Percentiles rank a stretch among this genome's conserved stretches.
Evolutionary conservation across 1,140 invertebrate genomes (phyloP).

Genomic region (Pachyrhynchus sulphureomaculatus): DNA sequence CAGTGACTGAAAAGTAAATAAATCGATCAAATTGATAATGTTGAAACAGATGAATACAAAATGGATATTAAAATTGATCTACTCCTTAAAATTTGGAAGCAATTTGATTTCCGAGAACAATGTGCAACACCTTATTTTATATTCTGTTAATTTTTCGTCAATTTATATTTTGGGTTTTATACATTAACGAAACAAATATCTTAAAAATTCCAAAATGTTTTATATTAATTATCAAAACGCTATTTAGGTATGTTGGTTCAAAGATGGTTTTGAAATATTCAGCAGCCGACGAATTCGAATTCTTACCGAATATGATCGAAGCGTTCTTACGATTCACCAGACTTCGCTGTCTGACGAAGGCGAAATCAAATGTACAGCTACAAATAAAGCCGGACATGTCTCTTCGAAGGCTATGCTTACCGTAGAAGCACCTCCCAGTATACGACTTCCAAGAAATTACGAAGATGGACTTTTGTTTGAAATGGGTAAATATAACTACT

Average conservation of each 20-base stretch:
- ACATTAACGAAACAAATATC: too few relatives aligned
- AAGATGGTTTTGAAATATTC: conserved; percentile 83
- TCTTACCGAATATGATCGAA: conserved; percentile 72
- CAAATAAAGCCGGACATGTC: conserved; percentile 77
- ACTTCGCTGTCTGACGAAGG: conserved; percentile 77
- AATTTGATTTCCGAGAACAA: too few relatives aligned
- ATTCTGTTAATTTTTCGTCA: too few relatives aligned
- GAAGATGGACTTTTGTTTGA: conserved; percentile 66
- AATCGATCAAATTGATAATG: too few relatives aligned
- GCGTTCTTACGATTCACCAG: conserved; percentile 79
- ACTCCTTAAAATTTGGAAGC: too few relatives aligned
- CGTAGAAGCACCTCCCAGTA: conserved; percentile 78
- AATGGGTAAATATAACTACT: conserved; percentile 36
- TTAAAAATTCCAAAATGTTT: too few relatives aligned
- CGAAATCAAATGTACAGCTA: conserved; percentile 85
- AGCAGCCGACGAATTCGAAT: conserved; percentile 78
- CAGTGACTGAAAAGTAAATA: too few relatives aligned
- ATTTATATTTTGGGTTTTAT: too few relatives aligned
- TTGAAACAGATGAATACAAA: too few relatives aligned
- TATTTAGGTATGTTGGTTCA: conserved; percentile 84
- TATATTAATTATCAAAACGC: too few relatives aligned
- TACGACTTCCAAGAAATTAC: conserved; percentile 76
- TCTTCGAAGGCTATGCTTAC: conserved; percentile 70
- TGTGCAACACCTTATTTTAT: too few relatives aligned
- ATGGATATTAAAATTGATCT: too few relatives aligned